These are phyloP conservation scores for Maccullochella peelii DNA, from an alignment of 2,113 vertebrate species.

Conservation along the genomic window DNA sequence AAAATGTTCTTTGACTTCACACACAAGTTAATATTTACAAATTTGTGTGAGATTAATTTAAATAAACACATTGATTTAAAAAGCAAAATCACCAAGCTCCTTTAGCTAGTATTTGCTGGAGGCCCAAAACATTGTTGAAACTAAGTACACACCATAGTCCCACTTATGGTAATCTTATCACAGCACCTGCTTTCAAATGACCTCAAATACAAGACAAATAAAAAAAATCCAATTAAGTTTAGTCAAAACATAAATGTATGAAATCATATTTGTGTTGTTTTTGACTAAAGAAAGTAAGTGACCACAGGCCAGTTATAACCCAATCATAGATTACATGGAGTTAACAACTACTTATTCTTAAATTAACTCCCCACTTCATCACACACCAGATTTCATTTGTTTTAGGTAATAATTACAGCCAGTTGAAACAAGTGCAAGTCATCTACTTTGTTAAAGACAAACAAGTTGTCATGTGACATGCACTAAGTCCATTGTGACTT, in stretches of 20 bases:
- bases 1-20: neutral
- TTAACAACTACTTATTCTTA: neutral
- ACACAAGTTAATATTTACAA: neutral
- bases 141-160: conserved; percentile 14
- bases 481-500: neutral
- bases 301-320: neutral
- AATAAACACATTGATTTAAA: neutral
- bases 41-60: neutral
- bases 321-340: neutral
- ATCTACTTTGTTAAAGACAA: neutral
- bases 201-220: neutral
- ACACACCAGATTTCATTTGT: neutral
- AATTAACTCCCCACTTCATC: neutral
- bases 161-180: neutral
- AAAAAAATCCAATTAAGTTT: neutral
- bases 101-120: neutral
- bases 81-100: neutral
- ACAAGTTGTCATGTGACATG: conserved; percentile 19
- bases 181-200: conserved; percentile 13
- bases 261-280: neutral
- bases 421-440: too few species aligned
- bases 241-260: neutral
- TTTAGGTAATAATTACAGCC: neutral
- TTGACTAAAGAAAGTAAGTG: neutral
- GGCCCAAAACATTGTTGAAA: neutral